Evolutionary conservation across 2,797 vertebrate species (phyloP).

Genomic region (Thripadectes ignobilis): DNA sequence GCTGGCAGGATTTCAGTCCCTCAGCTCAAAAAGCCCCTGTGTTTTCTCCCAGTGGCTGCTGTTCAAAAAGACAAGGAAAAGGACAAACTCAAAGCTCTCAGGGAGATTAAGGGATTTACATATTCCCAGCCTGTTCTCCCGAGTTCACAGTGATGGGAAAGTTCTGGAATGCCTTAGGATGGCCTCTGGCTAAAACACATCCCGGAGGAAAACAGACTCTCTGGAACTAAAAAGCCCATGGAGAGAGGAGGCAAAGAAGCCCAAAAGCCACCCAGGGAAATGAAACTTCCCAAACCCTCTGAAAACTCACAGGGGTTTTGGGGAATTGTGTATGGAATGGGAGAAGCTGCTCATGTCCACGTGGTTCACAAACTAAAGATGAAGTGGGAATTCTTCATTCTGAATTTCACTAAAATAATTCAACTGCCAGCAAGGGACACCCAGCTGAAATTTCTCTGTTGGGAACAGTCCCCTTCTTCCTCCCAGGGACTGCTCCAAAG

Average conservation of each 20-base stretch:
- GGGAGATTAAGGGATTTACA: no score
- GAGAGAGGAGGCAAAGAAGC: not conserved
- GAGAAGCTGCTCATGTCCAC: not conserved
- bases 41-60: not conserved
- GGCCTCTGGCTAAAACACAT: not conserved
- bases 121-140: no score
- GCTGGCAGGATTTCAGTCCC: not conserved
- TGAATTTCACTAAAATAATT: not conserved
- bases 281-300: not conserved
- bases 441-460: fast-evolving
- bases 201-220: not conserved
- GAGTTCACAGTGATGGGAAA: not conserved
- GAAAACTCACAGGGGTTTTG: not conserved
- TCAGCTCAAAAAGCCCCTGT: not conserved
- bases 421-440: not conserved
- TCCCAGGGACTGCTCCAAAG: not conserved
- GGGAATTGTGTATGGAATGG: fast-evolving
- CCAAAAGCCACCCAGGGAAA: not conserved
- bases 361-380: not conserved
- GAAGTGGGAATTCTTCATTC: fast-evolving
- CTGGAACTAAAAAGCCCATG: not conserved
- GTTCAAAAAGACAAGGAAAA: not conserved
- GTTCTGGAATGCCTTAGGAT: not conserved
- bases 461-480: not conserved
- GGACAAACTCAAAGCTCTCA: not conserved